Evolutionary conservation across 1,140 invertebrate species (phyloP), one percentile per base, ranked within the genome.

Genomic region (Bombus turneri): DNA sequence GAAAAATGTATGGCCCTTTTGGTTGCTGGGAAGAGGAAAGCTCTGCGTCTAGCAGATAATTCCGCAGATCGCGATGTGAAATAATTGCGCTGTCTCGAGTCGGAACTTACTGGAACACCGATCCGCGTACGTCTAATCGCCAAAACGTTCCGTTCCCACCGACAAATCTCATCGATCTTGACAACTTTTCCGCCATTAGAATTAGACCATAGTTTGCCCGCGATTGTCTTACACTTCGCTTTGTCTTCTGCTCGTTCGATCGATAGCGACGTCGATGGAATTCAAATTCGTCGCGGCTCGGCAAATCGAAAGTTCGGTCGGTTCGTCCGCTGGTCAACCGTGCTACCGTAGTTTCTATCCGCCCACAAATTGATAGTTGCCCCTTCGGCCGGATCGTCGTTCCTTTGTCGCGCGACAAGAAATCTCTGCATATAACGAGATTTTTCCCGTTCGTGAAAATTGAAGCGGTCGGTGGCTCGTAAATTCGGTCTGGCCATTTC

Each of bases 1-100:
- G 81, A 82, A 82, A 74, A 82, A 82, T 66, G 72, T 66, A 82
- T 75, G 57, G 57, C 31, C 41, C 66, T 75, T 39, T 28, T 28
- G 12, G 57, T 74, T 22, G 31, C 43, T 12, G 62, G 37, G 0
- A 75, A 28, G 39, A 53, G 43, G 18, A n/a, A 78, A 57, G 22
- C 62, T 68, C 47, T 6, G 34, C 62, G 31, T 77, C 47, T 34
- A 59, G 59, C 25, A 25, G 71, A 62, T 53, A 53, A 47, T 47
- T 47, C 18, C 47, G 47, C 15, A 47, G 43, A 47, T 5, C 4
- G 57, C 10, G 10, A n/a, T 8, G 43, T n/a, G 59, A 28, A 62
- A 62, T 12, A 62, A 62, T 25, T n/a, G 28, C 1, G 5, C 47
- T 18, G 15, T 18, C 47, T 6, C 15, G 6, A 47, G 47, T 18